Percentiles rank a stretch among this genome's conserved stretches.
Conservation (phyloP, 2,888 invertebrate genomes). For the Hyles lineata region DNA sequence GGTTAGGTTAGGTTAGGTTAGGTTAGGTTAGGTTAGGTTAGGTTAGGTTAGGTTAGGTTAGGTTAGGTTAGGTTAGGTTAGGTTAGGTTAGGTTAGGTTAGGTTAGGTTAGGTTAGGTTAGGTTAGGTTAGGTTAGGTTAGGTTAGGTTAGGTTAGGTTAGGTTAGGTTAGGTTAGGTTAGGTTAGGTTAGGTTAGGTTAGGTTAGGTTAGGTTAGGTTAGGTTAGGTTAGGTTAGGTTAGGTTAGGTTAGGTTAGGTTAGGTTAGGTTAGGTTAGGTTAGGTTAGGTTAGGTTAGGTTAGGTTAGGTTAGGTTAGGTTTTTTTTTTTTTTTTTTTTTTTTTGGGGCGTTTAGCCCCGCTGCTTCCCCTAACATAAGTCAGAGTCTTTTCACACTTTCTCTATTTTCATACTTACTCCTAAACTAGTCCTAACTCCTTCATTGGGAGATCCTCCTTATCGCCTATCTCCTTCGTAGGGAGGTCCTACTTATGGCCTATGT, state of each 20-base stretch:
- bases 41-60: slow-evolving; percentile 43
- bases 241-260: slow-evolving; percentile 42
- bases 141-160: slow-evolving; percentile 42
- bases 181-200: slow-evolving; percentile 40
- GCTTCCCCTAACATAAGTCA: no score
- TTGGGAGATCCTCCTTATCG: no score
- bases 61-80: slow-evolving; percentile 37
- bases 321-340: no score
- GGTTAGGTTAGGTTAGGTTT: slow-evolving; percentile 40
- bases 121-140: slow-evolving; percentile 42
- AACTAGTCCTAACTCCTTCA: no score
- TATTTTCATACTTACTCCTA: no score
- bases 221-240: slow-evolving; percentile 41
- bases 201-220: slow-evolving; percentile 40
- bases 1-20: slow-evolving; percentile 41
- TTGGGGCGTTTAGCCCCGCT: no score
- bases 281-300: slow-evolving; percentile 42
- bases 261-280: slow-evolving; percentile 41
- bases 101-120: slow-evolving; percentile 34
- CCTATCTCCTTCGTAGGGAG: no score
- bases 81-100: slow-evolving; percentile 4
- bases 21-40: slow-evolving; percentile 41
- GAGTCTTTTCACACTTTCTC: no score
- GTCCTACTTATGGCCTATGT: no score
- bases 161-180: slow-evolving; percentile 44